Percentiles rank a stretch among this genome's conserved stretches.
phyloP scores from a whole-genome alignment of 2,888 invertebrate genomes.

The Chironomus riparius region DNA sequence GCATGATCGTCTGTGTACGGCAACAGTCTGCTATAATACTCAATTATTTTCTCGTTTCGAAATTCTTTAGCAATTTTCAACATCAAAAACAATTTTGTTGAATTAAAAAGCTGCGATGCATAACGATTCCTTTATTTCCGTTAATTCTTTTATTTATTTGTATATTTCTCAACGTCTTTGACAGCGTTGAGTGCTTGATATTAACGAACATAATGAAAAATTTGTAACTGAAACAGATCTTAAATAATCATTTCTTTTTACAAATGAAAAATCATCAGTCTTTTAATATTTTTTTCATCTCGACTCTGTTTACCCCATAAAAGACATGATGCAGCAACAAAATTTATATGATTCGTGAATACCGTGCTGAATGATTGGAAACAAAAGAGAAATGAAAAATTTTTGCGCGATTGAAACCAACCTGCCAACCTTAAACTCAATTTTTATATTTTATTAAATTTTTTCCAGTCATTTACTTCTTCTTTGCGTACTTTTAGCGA shows the following conservation, averaged over 20 bases:
- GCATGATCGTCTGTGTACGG: neutral
- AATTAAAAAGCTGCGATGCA: neutral
- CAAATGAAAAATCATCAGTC: too few species aligned
- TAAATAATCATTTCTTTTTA: too few species aligned
- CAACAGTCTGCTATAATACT: too few species aligned
- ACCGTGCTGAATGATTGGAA: neutral
- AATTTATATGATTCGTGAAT: neutral
- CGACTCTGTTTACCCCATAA: too few species aligned
- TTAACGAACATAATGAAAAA: neutral
- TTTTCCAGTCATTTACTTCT: neutral
- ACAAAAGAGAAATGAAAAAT: neutral
- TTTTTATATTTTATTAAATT: neutral
- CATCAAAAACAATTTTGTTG: neutral
- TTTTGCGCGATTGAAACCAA: neutral
- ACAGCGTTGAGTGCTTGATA: neutral
- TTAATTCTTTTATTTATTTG: neutral
- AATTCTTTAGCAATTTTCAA: neutral
- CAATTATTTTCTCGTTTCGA: neutral
- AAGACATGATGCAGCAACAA: too few species aligned
- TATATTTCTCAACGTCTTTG: too few species aligned
- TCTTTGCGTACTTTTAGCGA: neutral
- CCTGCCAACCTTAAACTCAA: neutral
- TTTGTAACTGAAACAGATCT: neutral
- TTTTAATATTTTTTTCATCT: too few species aligned
- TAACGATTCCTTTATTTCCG: conserved; percentile 23